A percentile compares a stretch with the other conserved stretches of the same genome.
These are phyloP conservation scores for Dasysyrphus tricinctus DNA, from an alignment of 2,888 invertebrate species.

Conservation along the genomic window DNA sequence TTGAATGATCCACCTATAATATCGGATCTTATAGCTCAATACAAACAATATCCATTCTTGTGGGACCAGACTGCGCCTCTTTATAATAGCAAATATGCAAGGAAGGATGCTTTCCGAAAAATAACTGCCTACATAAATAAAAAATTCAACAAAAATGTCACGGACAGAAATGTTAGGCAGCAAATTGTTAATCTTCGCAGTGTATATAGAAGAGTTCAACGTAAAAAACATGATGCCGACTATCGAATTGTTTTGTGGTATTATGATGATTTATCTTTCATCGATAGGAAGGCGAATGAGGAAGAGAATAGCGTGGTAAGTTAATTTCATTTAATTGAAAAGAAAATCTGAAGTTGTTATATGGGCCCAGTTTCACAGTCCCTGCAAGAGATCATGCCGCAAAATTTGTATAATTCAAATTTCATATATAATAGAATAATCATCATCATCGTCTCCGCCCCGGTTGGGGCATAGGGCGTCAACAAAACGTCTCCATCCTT, in stretches of 20 bases:
- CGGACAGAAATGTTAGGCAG: conserved; percentile 41
- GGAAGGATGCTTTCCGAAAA: conserved; percentile 49
- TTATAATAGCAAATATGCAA: conserved; percentile 44
- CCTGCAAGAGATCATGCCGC: too few relatives aligned
- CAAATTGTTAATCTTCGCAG: conserved; percentile 53
- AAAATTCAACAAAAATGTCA: conserved; percentile 50
- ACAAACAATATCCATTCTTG: conserved; percentile 50
- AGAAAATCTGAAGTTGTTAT: too few relatives aligned
- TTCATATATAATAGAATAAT: too few relatives aligned
- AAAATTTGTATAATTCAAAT: too few relatives aligned
- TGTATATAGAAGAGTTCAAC: conserved; percentile 49
- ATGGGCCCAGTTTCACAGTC: too few relatives aligned
- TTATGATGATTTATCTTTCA: conserved; percentile 54
- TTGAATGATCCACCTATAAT: conserved; percentile 46
- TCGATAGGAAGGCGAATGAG: conserved; percentile 50
- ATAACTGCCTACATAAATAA: conserved; percentile 45
- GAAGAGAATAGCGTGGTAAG: conserved; percentile 29
- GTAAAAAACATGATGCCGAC: conserved; percentile 40
- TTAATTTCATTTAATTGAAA: too few relatives aligned
- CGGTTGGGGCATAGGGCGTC: too few relatives aligned
- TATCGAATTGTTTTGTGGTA: conserved; percentile 61
- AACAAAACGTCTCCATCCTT: too few relatives aligned
- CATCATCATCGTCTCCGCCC: too few relatives aligned
- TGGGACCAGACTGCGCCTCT: conserved; percentile 50
- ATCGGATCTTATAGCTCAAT: conserved; percentile 54